Base-by-base conservation (phyloP, 2,113 vertebrate genomes). In the Tragelaphus scriptus region DNA sequence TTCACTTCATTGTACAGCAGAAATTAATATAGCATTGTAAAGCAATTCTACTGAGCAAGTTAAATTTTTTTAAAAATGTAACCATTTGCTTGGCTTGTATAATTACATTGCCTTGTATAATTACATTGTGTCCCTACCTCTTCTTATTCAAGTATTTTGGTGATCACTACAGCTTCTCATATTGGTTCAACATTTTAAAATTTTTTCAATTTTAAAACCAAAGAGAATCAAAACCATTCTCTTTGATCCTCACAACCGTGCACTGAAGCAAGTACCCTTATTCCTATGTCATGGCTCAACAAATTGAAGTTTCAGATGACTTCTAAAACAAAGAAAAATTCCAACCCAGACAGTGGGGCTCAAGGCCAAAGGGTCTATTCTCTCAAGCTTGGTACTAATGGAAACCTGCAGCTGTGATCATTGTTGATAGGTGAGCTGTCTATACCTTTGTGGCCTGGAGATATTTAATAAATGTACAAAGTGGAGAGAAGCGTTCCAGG, bases 311-410 rank as follows among this genome's bases (percentile, higher is more conserved):
- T 95, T 51, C 65, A 30, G 86, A 85, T 26, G 85, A 53, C 53
- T 61, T 84, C 81, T 47, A 40, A 85, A 82, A 23, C 84, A 75
- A 68, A 81, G 40, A n/a, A 58, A 93, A 88, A 75, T 17, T 47
- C 26, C 56, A 36, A 23, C 68, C 47, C 44, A 9, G 2, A 16
- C 58, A 5, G n/a, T 40, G 32, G 84, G 32, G 79, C 32, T 88
- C 32, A 14, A 59, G 61, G 32, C n/a, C 58, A 36, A 40, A 2
- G 4, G 3, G 19, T 51, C 51, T 44, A 17, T 75, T 26, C 65
- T 17, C 75, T 12, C 32, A 32, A 55, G n/a, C 59, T 21, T 79
- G 17, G 65, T 95, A 87, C 56, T 44, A 71, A 87, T 86, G 21
- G 55, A 30, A 88, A 56, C 2, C 30, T 87, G 47, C 7, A 26